A percentile compares a stretch with the other conserved stretches of the same genome.
Evolutionary conservation across 2,797 vertebrate genomes (phyloP).

Genomic region (Lepilemur septentrionalis): DNA sequence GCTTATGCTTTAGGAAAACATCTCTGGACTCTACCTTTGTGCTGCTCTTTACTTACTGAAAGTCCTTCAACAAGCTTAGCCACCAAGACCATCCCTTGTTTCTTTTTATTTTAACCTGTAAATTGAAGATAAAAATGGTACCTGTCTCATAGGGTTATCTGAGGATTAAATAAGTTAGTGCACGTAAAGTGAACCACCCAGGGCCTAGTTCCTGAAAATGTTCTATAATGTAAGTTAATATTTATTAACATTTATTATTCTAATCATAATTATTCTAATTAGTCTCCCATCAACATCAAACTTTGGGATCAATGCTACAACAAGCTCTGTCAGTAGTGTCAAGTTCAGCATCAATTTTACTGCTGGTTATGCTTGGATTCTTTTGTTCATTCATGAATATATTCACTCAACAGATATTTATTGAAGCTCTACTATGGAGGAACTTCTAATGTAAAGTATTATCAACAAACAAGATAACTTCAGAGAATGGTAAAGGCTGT

Average conservation of each 20-base stretch:
- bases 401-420: background rate
- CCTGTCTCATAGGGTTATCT: background rate
- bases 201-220: background rate
- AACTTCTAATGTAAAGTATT: background rate
- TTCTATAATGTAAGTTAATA: background rate
- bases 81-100: background rate
- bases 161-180: background rate
- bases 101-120: background rate
- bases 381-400: conserved; percentile 1
- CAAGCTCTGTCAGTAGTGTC: background rate
- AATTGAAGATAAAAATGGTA: background rate
- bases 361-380: background rate
- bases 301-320: background rate
- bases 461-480: background rate
- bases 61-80: background rate
- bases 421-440: background rate
- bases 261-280: background rate
- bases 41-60: background rate
- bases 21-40: background rate
- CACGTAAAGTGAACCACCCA: background rate
- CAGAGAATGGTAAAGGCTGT: background rate
- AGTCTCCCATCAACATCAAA: background rate
- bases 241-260: background rate
- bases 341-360: background rate
- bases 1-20: background rate